These are phyloP conservation scores for Promerops cafer DNA, from an alignment of 2,113 vertebrate species.

Conservation along the genomic window DNA sequence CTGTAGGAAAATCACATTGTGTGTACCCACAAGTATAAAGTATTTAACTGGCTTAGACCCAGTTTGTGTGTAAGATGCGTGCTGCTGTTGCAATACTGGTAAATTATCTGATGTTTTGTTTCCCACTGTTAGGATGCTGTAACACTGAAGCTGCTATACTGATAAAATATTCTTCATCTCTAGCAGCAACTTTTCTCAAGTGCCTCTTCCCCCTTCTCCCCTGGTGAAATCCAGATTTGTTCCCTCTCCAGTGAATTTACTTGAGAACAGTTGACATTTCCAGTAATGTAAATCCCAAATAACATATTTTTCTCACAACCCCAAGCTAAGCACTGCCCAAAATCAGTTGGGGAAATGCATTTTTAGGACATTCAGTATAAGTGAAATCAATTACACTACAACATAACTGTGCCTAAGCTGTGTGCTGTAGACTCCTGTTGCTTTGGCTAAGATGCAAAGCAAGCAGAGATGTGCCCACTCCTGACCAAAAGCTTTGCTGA, in stretches of 20 bases:
- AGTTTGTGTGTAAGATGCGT: not conserved
- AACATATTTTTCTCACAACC: not conserved
- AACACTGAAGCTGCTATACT: not conserved
- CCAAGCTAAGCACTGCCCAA: not conserved
- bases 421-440: not conserved
- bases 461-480: not conserved
- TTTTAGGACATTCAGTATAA: not conserved
- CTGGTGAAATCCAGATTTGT: not conserved
- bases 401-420: not conserved
- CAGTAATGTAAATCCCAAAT: not conserved
- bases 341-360: not conserved
- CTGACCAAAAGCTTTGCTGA: not conserved
- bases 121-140: not conserved
- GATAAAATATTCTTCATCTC: not conserved
- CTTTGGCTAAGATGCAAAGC: not conserved
- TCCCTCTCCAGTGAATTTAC: not conserved
- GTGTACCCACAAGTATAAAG: accelerated
- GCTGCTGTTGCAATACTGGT: not conserved
- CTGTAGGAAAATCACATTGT: not conserved
- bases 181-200: not conserved
- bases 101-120: not conserved
- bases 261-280: not conserved
- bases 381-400: not conserved
- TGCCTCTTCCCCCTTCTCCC: not conserved
- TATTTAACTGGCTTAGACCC: not conserved